Percentiles rank a stretch among this genome's conserved stretches.
Conservation (phyloP, 92 coral and sea anemone species). For the Plumapathes pennacea region DNA sequence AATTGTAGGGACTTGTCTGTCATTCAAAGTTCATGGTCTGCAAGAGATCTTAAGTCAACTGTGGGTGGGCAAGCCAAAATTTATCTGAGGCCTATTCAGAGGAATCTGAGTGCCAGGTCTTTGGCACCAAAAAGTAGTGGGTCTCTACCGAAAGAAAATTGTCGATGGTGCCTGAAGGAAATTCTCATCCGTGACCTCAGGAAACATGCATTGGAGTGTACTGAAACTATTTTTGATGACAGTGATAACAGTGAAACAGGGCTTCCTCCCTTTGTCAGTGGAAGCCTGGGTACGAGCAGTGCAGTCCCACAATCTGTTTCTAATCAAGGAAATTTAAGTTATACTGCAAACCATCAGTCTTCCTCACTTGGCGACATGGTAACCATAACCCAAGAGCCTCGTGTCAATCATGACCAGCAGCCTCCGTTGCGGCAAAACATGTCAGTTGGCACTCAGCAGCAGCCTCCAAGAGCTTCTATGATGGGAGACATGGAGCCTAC, state of each 20-base stretch:
- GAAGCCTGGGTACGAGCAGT: slow-evolving; percentile 22
- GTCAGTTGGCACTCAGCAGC: no score
- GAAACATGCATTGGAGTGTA: slow-evolving; percentile 20
- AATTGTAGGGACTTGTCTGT: slow-evolving; percentile 39
- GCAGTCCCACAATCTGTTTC: background rate
- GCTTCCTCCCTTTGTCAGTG: slow-evolving; percentile 12
- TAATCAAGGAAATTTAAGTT: slow-evolving; percentile 3
- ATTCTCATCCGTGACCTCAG: slow-evolving; percentile 21
- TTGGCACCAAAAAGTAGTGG: slow-evolving; percentile 20
- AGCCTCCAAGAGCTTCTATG: slow-evolving; percentile 5
- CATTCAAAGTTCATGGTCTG: slow-evolving; percentile 40
- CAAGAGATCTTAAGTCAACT: slow-evolving; percentile 27
- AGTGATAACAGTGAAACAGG: slow-evolving; percentile 19
- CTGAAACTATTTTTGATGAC: slow-evolving; percentile 23
- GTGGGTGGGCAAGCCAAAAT: slow-evolving; percentile 49
- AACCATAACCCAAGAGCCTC: slow-evolving; percentile 7
- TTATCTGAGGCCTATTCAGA: slow-evolving; percentile 44
- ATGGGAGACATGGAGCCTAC: background rate
- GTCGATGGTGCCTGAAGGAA: slow-evolving; percentile 32
- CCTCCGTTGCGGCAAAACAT: no score
- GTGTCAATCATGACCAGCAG: background rate
- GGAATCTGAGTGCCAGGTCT: slow-evolving; percentile 38
- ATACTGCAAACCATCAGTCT: no score
- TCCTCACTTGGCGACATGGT: no score
- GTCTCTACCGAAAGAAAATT: slow-evolving; percentile 14